Conservation (phyloP, 1,140 invertebrate species). For the Mactra quadrangularis region DNA sequence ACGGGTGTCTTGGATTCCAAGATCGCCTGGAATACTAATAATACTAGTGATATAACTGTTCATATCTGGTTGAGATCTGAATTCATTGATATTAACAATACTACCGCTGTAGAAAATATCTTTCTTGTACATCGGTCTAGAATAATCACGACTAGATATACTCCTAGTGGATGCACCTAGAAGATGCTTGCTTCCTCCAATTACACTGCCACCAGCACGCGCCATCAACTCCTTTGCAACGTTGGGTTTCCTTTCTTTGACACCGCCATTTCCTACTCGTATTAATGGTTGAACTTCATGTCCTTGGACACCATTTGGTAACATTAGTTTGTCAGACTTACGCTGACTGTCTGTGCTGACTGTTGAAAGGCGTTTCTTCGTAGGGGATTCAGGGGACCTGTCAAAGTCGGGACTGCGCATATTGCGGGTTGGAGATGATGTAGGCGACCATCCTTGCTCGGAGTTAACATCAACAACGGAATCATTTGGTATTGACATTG, state of each 20-base stretch:
- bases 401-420: slow-evolving; percentile 20
- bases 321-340: background rate
- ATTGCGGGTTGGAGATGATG: slow-evolving; percentile 16
- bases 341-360: slow-evolving; percentile 22
- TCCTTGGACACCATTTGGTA: slow-evolving; percentile 57
- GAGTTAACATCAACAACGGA: slow-evolving; percentile 4
- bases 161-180: slow-evolving; percentile 50
- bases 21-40: slow-evolving; percentile 79
- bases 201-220: slow-evolving; percentile 18
- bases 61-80: slow-evolving; percentile 94
- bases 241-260: slow-evolving; percentile 20
- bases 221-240: slow-evolving; percentile 46
- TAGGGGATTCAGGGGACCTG: background rate
- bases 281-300: slow-evolving; percentile 87
- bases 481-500: slow-evolving; percentile 6
- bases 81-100: slow-evolving; percentile 95
- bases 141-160: slow-evolving; percentile 85
- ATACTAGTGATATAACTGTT: slow-evolving; percentile 83
- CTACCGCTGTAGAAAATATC: slow-evolving; percentile 99
- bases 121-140: slow-evolving; percentile 96
- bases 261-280: slow-evolving; percentile 71
- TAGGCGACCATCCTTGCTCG: slow-evolving; percentile 11
- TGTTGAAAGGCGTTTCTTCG: slow-evolving; percentile 13
- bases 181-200: slow-evolving; percentile 28
- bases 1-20: slow-evolving; percentile 86